Percentiles rank a stretch among this genome's conserved stretches.
phyloP scores from a whole-genome alignment of 1,140 invertebrate genomes.

The Trypoxylus dichotomus region DNA sequence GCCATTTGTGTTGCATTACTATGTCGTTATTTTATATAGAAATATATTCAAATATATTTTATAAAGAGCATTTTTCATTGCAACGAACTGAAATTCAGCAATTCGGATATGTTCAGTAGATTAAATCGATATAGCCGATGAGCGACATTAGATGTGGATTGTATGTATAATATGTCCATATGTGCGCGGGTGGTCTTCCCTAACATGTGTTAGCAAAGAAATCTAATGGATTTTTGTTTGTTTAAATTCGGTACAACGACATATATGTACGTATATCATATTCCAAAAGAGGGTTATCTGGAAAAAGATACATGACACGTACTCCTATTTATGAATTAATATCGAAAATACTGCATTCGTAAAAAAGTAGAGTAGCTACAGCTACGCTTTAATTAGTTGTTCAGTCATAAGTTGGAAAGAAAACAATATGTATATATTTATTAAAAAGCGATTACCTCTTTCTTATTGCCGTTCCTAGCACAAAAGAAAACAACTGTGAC shows the following conservation, averaged over 20 bases:
- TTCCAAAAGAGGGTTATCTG: slow-evolving; percentile 20
- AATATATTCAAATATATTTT: too few species aligned
- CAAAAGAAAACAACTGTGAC: too few species aligned
- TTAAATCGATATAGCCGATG: not conserved
- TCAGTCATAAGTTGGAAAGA: too few species aligned
- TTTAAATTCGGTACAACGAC: slow-evolving; percentile 28
- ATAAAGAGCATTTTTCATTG: too few species aligned
- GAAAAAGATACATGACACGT: not conserved
- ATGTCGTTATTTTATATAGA: too few species aligned
- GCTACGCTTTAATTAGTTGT: too few species aligned
- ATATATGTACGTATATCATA: slow-evolving; percentile 13
- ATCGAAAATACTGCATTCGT: not conserved
- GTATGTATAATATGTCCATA: not conserved
- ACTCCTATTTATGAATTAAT: not conserved
- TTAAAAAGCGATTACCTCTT: not conserved
- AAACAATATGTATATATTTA: too few species aligned
- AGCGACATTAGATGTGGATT: not conserved
- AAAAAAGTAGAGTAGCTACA: too few species aligned
- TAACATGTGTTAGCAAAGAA: slow-evolving; percentile 30
- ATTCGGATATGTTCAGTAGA: not conserved
- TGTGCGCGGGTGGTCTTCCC: slow-evolving; percentile 30
- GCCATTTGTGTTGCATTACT: too few species aligned
- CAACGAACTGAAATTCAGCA: too few species aligned
- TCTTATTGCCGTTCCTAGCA: too few species aligned
- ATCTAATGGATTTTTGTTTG: slow-evolving; percentile 37